Evolutionary conservation across 2,888 invertebrate genomes (phyloP), one percentile per base, ranked within the genome.

Genomic region (Brachypalpus laphriformis): DNA sequence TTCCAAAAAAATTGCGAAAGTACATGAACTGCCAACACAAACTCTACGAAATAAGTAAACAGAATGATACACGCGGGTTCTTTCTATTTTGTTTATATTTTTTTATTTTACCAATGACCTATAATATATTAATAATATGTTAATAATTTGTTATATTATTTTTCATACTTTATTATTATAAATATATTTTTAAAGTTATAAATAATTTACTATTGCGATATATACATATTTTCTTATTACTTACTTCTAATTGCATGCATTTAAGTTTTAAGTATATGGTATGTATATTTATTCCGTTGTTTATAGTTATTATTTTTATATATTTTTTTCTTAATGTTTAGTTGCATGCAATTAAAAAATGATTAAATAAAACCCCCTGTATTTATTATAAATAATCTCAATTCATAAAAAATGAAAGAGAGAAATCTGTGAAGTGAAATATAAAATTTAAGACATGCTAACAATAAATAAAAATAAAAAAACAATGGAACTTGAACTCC

Each of bases 401-500:
- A 81, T 37, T 14, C 20, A 59, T 49, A 2, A 14, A 25, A 40
- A 18, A 31, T 22, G 47, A 22, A n/a, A 9, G 16, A 5, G 28
- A 51, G 22, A 45, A 54, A 49, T 9, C 16, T 40, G 1, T 7
- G n/a, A 54, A 4, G 34, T 34, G 9, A 34, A 34, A 71, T 57
- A 59, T 56, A 82, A 54, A 61, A 68, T 45, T n/a, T 45, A 51
- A 66, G 25, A 57, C 31, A 54, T 20, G 49, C 6, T 34, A 25
- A 37, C 31, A 51, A 25, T 22, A 20, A 81, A 14, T 47, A 20
- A 78, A 47, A 31, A 18, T 2, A 74, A 82, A 83, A 14, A 18
- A 20, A 68, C n/a, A 68, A 63, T 75, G 85, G 85, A 81, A 85
- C 85, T 81, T 85, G 65, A 76, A 85, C 71, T 81, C 85, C 85